Evolutionary conservation across 2,888 invertebrate species (phyloP).

Genomic region (Drosophila lacicola): DNA sequence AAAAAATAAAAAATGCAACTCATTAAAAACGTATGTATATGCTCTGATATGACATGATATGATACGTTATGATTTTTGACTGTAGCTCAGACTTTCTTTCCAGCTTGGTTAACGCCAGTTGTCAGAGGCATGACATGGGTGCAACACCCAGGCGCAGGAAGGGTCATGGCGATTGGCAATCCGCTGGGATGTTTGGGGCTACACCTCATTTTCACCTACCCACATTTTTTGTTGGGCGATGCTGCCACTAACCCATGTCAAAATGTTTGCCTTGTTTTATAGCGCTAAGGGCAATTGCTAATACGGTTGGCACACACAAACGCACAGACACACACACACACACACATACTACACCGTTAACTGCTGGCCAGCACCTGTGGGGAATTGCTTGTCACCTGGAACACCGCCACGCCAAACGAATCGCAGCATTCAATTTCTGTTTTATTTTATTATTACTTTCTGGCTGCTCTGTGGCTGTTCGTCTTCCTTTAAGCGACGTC

Average conservation of each 20-base stretch:
- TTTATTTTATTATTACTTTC: slow-evolving; percentile 53
- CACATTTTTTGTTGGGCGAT: slow-evolving; percentile 19
- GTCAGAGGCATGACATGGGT: slow-evolving; percentile 74
- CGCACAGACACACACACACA: slow-evolving; percentile 2
- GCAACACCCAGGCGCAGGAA: slow-evolving; percentile 74
- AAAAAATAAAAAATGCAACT: slow-evolving; percentile 48
- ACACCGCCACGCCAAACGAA: slow-evolving; percentile 44
- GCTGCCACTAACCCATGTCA: slow-evolving; percentile 64
- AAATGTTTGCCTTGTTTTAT: slow-evolving; percentile 69
- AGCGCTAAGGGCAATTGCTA: slow-evolving; percentile 75
- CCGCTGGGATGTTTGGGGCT: slow-evolving; percentile 21
- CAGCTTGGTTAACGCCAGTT: slow-evolving; percentile 69
- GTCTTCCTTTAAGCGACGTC: slow-evolving; percentile 20
- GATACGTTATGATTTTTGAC: slow-evolving; percentile 72
- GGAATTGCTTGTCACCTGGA: slow-evolving; percentile 76
- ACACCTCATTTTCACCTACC: slow-evolving; percentile 67
- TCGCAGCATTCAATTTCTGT: slow-evolving; percentile 75
- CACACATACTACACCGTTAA: slow-evolving; percentile 19
- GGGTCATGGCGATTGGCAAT: slow-evolving; percentile 29
- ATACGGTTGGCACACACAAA: slow-evolving; percentile 47
- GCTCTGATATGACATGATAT: slow-evolving; percentile 66
- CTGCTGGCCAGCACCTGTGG: slow-evolving; percentile 62
- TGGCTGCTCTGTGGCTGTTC: slow-evolving; percentile 5
- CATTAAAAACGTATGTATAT: slow-evolving; percentile 65
- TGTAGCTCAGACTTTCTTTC: slow-evolving; percentile 61